These are phyloP conservation scores for Chromoteleia sp. DNA, from an alignment of 2,888 invertebrate species.

Conservation along the genomic window DNA sequence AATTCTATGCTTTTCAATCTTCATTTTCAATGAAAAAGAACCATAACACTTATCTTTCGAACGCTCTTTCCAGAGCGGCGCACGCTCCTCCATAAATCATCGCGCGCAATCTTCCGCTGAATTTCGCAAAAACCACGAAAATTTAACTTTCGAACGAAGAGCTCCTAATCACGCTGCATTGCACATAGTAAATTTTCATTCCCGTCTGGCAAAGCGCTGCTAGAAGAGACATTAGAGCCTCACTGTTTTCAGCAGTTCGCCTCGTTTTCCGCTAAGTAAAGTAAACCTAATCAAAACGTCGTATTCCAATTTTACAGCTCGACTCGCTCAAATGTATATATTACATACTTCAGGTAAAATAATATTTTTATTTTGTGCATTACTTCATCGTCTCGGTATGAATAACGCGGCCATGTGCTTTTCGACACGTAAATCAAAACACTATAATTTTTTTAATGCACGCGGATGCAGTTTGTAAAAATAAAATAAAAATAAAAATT, in stretches of 20 bases:
- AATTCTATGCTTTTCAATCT: conserved; percentile 51
- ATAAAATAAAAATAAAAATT: background rate
- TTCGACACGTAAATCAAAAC: conserved; percentile 1
- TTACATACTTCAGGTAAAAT: background rate
- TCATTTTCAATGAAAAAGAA: conserved; percentile 41
- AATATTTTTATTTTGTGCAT: background rate
- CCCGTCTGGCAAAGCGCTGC: conserved; percentile 31
- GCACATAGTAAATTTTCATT: conserved; percentile 45
- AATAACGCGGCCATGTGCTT: background rate
- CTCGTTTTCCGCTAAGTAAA: conserved; percentile 14
- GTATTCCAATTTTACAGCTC: conserved; percentile 31
- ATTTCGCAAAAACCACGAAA: conserved; percentile 41
- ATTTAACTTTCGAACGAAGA: conserved; percentile 38
- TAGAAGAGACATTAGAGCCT: conserved; percentile 27
- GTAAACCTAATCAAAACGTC: conserved; percentile 32
- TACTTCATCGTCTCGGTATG: background rate
- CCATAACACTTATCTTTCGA: conserved; percentile 22
- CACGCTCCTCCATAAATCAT: conserved; percentile 27
- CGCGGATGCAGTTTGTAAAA: background rate
- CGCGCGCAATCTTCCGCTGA: conserved; percentile 22
- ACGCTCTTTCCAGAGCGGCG: conserved; percentile 7
- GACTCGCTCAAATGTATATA: background rate
- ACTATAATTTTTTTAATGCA: background rate
- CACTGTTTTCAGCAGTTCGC: conserved; percentile 34
- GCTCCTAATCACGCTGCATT: conserved; percentile 26